These are phyloP conservation scores for Sceloporus tristichus DNA, from an alignment of 2,113 vertebrate species.

Conservation along the genomic window DNA sequence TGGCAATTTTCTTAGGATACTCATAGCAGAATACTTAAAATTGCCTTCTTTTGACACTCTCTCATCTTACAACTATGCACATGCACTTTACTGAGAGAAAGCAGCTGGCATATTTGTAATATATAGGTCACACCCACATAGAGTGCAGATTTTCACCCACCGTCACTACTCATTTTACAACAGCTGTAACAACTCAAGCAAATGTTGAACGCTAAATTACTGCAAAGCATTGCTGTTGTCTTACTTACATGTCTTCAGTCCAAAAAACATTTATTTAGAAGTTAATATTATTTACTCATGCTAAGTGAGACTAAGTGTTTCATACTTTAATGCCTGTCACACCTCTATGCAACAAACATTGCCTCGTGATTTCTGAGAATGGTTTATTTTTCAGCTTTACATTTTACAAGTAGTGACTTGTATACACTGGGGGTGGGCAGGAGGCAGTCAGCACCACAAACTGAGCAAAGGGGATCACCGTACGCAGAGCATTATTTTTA, in stretches of 20 bases:
- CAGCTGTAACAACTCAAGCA: slow-evolving; percentile 67
- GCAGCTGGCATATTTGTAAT: slow-evolving; percentile 75
- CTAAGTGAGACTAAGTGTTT: not conserved
- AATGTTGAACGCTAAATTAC: slow-evolving; percentile 55
- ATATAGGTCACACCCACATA: slow-evolving; percentile 67
- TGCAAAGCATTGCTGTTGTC: slow-evolving; percentile 40
- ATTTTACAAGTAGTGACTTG: no score
- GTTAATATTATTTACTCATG: not conserved
- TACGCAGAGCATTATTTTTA: no score
- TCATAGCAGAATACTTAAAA: slow-evolving; percentile 66
- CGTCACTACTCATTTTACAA: slow-evolving; percentile 55
- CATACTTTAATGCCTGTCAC: slow-evolving; percentile 34
- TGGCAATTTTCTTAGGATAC: slow-evolving; percentile 73
- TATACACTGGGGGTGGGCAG: no score
- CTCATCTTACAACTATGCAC: slow-evolving; percentile 58
- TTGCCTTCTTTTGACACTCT: slow-evolving; percentile 59
- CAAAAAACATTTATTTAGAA: slow-evolving; percentile 15
- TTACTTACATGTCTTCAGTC: slow-evolving; percentile 27
- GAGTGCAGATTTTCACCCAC: slow-evolving; percentile 63
- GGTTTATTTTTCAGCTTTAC: slow-evolving; percentile 48
- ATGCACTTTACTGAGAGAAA: slow-evolving; percentile 67
- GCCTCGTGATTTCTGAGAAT: slow-evolving; percentile 30
- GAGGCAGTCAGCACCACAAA: slow-evolving; percentile 27
- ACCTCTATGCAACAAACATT: slow-evolving; percentile 53
- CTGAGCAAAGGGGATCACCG: not conserved